Percentiles rank a stretch among this genome's conserved stretches.
Conservation (phyloP, 2,888 invertebrate species). For the Mactromeris polynyma region DNA sequence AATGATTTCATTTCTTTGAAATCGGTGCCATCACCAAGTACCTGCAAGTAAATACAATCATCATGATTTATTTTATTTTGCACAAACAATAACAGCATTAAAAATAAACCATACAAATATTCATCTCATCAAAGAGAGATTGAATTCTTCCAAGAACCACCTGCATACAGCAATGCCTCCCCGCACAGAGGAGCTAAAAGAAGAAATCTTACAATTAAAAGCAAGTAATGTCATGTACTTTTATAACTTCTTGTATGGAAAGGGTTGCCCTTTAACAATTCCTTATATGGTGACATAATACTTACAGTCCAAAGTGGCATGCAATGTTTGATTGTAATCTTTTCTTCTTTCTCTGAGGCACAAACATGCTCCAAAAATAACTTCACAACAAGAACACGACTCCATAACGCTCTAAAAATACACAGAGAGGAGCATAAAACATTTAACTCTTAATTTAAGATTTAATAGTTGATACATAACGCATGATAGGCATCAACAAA, state of each 20-base stretch:
- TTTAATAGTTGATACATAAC: too few species aligned
- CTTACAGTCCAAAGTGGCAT: constrained; percentile 78
- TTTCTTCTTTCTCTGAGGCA: constrained; percentile 57
- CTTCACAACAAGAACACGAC: constrained; percentile 70
- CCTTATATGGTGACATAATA: not conserved
- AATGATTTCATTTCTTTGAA: constrained; percentile 70
- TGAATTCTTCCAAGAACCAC: too few species aligned
- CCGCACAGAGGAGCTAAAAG: too few species aligned
- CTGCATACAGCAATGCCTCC: too few species aligned
- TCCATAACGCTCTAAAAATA: constrained; percentile 48
- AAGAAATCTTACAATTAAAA: too few species aligned
- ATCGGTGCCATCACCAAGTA: constrained; percentile 65
- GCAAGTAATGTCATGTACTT: too few species aligned
- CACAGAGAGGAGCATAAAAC: not conserved
- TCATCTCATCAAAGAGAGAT: too few species aligned
- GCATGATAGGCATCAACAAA: too few species aligned
- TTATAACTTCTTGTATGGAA: too few species aligned
- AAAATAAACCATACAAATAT: too few species aligned
- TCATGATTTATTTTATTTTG: not conserved
- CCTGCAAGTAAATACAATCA: constrained; percentile 54
- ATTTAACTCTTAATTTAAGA: not conserved
- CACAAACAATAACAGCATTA: too few species aligned
- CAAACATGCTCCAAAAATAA: constrained; percentile 80
- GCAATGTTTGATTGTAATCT: constrained; percentile 59
- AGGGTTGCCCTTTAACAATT: too few species aligned